phyloP scores from a whole-genome alignment of 1,140 invertebrate species.

The Arion vulgaris region DNA sequence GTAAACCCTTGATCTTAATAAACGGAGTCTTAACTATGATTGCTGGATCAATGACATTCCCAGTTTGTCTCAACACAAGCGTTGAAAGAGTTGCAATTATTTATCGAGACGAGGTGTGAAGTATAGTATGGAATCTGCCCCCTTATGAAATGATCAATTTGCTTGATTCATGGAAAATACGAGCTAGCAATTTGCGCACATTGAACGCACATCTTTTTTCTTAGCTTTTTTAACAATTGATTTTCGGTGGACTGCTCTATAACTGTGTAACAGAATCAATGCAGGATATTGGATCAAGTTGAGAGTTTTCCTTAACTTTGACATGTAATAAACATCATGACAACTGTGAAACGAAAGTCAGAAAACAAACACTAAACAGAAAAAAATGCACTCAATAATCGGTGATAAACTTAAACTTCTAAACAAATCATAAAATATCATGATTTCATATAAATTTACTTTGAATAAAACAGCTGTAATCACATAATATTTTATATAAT shows the following conservation, averaged over 20 bases:
- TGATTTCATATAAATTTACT: too few relatives aligned
- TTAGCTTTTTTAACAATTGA: not conserved
- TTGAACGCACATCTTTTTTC: not conserved
- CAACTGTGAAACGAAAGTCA: too few relatives aligned
- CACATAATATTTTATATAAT: too few relatives aligned
- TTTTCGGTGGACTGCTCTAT: not conserved
- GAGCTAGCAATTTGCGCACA: not conserved
- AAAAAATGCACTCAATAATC: too few relatives aligned
- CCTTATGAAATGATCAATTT: not conserved
- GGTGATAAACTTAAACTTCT: too few relatives aligned
- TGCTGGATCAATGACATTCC: not conserved
- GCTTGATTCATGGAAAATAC: not conserved
- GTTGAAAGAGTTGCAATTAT: constrained; percentile 16
- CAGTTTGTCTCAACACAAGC: not conserved
- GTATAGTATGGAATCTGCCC: not conserved
- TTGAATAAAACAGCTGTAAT: too few relatives aligned
- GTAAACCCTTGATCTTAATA: not conserved
- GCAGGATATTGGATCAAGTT: too few relatives aligned
- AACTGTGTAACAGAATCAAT: too few relatives aligned
- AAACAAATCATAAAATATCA: too few relatives aligned
- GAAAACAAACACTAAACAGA: too few relatives aligned
- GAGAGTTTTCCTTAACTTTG: too few relatives aligned
- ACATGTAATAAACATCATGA: too few relatives aligned
- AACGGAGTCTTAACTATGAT: not conserved
- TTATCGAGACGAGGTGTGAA: not conserved